These are phyloP conservation scores for Chorisops tibialis DNA, from an alignment of 2,888 invertebrate genomes.

Conservation along the genomic window DNA sequence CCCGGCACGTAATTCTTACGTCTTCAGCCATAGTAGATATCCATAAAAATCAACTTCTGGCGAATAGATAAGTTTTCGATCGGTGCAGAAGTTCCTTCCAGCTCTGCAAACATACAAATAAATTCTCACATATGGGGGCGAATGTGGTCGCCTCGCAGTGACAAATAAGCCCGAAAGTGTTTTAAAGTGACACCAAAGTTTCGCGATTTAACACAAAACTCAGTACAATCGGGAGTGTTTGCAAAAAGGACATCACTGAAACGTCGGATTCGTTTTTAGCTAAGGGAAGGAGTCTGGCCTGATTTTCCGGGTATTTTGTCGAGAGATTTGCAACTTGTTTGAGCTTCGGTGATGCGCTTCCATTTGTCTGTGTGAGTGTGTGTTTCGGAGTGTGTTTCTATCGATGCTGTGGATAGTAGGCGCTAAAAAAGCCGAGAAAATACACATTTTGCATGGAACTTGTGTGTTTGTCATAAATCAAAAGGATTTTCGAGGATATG, in stretches of 20 bases:
- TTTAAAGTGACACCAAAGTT: conserved; percentile 32
- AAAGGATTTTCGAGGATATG: conserved; percentile 33
- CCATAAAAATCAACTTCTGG: conserved; percentile 30
- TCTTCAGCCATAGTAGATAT: conserved; percentile 22
- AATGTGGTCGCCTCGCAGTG: conserved; percentile 22
- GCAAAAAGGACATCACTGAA: conserved; percentile 7
- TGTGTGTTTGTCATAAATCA: conserved; percentile 34
- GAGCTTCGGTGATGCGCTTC: conserved; percentile 23
- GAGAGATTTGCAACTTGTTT: conserved; percentile 34
- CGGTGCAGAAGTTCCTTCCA: conserved; percentile 23
- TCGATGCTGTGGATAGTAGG: neutral
- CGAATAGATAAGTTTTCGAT: conserved; percentile 31
- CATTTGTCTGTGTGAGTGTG: too few species aligned
- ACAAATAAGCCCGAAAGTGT: conserved; percentile 27
- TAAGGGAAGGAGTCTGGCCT: conserved; percentile 17
- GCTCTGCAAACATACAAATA: too few species aligned
- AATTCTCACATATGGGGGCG: conserved; percentile 21
- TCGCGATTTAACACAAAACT: conserved; percentile 22
- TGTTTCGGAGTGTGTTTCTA: too few species aligned
- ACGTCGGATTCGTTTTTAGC: conserved; percentile 10
- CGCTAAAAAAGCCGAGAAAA: conserved; percentile 11
- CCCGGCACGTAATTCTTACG: conserved; percentile 19
- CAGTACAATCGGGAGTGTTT: neutral
- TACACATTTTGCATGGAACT: conserved; percentile 19
- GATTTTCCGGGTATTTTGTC: conserved; percentile 32